Evolutionary conservation across 2,797 vertebrate species (phyloP).

Genomic region (Oophaga sylvatica): DNA sequence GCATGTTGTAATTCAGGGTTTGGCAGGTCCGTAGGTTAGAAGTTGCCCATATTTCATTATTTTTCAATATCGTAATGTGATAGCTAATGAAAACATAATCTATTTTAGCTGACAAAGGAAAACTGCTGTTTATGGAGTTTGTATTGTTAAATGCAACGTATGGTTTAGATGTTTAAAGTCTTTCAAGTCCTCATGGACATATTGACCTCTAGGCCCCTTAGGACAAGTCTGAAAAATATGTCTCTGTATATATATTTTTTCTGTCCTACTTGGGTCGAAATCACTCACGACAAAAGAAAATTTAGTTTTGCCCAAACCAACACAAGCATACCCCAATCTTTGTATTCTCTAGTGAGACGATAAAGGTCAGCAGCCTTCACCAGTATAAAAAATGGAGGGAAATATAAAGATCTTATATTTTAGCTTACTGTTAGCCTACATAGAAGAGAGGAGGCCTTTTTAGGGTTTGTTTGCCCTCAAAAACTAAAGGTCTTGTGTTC

Average conservation of each 20-base stretch:
- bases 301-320: background rate
- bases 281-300: background rate
- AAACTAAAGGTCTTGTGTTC: background rate
- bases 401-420: background rate
- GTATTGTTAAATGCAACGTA: background rate
- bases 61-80: slow-evolving; percentile 3
- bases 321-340: background rate
- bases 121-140: background rate
- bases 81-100: background rate
- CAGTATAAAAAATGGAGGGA: background rate
- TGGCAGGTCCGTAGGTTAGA: slow-evolving; percentile 20
- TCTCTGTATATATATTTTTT: background rate
- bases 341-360: background rate
- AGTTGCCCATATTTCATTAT: background rate
- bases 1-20: slow-evolving; percentile 21
- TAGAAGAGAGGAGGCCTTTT: background rate
- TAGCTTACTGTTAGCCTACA: background rate
- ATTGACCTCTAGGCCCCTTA: background rate
- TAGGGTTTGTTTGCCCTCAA: background rate
- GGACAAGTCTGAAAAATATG: background rate
- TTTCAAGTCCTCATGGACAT: background rate
- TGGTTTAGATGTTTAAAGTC: background rate
- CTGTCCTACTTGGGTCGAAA: background rate
- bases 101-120: background rate
- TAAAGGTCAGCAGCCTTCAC: background rate